Conservation (phyloP, 2,888 invertebrate species). For the Platycnemis pennipes region DNA sequence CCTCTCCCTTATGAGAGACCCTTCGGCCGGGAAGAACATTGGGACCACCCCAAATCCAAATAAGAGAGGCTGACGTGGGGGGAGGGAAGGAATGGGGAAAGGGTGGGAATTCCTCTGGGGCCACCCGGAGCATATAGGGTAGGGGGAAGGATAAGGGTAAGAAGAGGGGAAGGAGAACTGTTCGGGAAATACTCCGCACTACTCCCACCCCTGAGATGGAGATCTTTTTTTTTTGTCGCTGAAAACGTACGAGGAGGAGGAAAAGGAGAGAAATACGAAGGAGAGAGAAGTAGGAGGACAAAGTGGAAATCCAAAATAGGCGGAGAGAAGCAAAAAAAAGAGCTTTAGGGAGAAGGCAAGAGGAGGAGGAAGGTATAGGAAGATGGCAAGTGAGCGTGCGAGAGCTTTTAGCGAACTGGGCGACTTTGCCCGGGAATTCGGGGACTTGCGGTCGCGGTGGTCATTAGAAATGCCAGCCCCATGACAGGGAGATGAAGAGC, state of each 20-base stretch:
- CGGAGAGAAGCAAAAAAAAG: too few species aligned
- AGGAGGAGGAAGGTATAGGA: not conserved
- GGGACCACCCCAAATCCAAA: not conserved
- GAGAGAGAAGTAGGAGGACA: too few species aligned
- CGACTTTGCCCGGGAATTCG: not conserved
- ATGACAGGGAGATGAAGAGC: not conserved
- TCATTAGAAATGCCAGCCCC: not conserved
- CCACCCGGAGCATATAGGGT: not conserved
- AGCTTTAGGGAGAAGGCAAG: not conserved
- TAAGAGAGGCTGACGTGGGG: not conserved
- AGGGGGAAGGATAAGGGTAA: not conserved
- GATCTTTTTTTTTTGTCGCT: too few species aligned
- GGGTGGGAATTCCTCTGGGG: not conserved
- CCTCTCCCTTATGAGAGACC: not conserved
- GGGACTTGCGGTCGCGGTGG: not conserved
- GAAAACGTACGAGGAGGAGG: too few species aligned
- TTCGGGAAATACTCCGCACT: too few species aligned
- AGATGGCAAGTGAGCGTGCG: not conserved
- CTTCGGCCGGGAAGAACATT: slow-evolving; percentile 2
- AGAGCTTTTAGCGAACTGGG: not conserved
- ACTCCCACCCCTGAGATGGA: too few species aligned
- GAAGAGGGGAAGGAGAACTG: not conserved
- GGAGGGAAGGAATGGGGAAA: not conserved
- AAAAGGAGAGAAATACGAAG: too few species aligned
- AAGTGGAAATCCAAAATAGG: too few species aligned